Conservation (phyloP, 1,140 invertebrate genomes). For the Euura lappo region DNA sequence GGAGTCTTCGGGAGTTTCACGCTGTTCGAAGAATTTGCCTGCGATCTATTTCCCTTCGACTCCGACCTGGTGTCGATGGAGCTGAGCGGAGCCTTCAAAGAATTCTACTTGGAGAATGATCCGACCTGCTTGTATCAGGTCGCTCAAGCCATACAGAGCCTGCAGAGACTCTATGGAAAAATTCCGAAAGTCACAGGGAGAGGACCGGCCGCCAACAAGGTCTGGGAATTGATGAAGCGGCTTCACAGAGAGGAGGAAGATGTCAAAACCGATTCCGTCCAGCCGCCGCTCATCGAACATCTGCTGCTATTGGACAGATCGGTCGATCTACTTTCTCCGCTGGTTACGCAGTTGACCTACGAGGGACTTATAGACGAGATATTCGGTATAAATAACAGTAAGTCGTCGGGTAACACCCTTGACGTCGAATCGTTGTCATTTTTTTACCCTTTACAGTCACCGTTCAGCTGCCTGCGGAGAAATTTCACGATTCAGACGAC, state of each 20-base stretch:
- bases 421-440: slow-evolving; percentile 4
- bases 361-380: slow-evolving; percentile 96
- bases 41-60: slow-evolving; percentile 91
- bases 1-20: slow-evolving; percentile 82
- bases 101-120: slow-evolving; percentile 87
- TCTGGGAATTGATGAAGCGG: slow-evolving; percentile 85
- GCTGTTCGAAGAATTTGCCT: slow-evolving; percentile 83
- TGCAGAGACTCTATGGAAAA: slow-evolving; percentile 89
- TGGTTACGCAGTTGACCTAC: slow-evolving; percentile 95
- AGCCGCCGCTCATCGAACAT: slow-evolving; percentile 76
- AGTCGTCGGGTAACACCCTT: slow-evolving; percentile 34
- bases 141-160: slow-evolving; percentile 84
- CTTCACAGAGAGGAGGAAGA: slow-evolving; percentile 75
- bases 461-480: slow-evolving; percentile 83
- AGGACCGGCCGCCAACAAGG: slow-evolving; percentile 85
- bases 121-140: slow-evolving; percentile 85
- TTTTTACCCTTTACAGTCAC: slow-evolving; percentile 65
- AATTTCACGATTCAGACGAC: slow-evolving; percentile 76
- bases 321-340: slow-evolving; percentile 90
- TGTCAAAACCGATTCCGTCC: slow-evolving; percentile 46
- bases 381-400: slow-evolving; percentile 77
- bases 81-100: slow-evolving; percentile 78
- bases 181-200: slow-evolving; percentile 91
- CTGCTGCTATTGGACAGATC: slow-evolving; percentile 87
- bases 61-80: slow-evolving; percentile 94